Evolutionary conservation across 2,797 vertebrate genomes (phyloP), one percentile per base, ranked within the genome.

Genomic region (Catamblyrhynchus diadema): DNA sequence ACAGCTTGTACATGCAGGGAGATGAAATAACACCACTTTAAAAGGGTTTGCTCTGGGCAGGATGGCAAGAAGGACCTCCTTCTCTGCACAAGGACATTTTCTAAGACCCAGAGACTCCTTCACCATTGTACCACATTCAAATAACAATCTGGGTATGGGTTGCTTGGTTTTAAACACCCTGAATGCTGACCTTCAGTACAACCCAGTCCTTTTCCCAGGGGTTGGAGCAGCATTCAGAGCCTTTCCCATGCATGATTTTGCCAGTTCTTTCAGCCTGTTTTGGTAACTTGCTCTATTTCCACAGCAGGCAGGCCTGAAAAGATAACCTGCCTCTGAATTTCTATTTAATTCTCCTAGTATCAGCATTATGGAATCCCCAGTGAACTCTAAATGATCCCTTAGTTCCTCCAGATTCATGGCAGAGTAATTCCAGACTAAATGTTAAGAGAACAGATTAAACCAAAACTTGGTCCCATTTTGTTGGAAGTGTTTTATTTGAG

Each of bases 81-180:
- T 16, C 22, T 32, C 35, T 48, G 13, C 48, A 81, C 30, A 12
- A 53, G 53, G 25, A 30, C 1, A 0, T 57, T 78, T 59, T 25
- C 39, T 10, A 24, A 50, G 27, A n/a, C 20, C 8, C 50, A 33
- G 45, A 51, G 33, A 23, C 2, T 9, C 32, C 17, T 67, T n/a
- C 18, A 9, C 6, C 1, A 0, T 2, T n/a, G 9, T 7, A 33
- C 11, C 23, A 25, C 0, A 0, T 41, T 35, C 60, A 44, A 54
- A 5, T 4, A 20, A 24, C 0, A 1, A n/a, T 8, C 37, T 35
- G 18, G 27, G 30, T 27, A 7, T 4, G 19, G 12, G 11, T 5
- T 62, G 19, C 41, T 90, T 1, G 0, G 10, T 24, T 81, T 35
- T 44, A 20, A 78, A 12, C n/a, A 45, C 11, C 23, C 20, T 1